phyloP scores from a whole-genome alignment of 2,888 invertebrate species.

The Ommatoiulus sabulosus region DNA sequence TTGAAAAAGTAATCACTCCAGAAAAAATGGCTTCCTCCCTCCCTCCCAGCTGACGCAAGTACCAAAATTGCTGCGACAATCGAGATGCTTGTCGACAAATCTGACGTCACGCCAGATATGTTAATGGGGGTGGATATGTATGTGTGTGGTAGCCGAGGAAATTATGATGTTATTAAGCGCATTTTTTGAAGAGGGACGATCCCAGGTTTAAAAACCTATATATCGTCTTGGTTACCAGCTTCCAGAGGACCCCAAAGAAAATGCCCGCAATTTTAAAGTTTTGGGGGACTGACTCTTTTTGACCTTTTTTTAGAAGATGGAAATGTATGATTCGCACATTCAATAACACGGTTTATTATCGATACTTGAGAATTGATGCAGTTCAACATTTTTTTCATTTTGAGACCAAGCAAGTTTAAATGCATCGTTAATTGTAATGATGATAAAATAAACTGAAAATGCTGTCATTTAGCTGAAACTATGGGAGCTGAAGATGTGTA shows the following conservation, averaged over 20 bases:
- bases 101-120: not conserved
- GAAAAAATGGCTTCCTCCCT: not conserved
- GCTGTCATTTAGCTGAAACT: too few species aligned
- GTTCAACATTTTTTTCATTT: too few species aligned
- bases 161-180: not conserved
- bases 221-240: not conserved
- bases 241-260: not conserved
- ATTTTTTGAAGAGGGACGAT: not conserved
- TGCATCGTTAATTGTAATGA: too few species aligned
- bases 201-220: not conserved
- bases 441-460: too few species aligned
- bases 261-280: not conserved
- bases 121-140: not conserved
- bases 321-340: too few species aligned
- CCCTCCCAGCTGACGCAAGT: not conserved
- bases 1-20: slow-evolving; percentile 9
- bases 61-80: not conserved
- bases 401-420: too few species aligned
- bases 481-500: too few species aligned
- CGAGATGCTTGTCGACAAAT: not conserved
- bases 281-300: too few species aligned
- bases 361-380: too few species aligned
- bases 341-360: too few species aligned
- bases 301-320: too few species aligned
- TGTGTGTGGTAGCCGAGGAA: not conserved